These are phyloP conservation scores for Glareola pratincola DNA, from an alignment of 2,113 vertebrate species.

Conservation along the genomic window DNA sequence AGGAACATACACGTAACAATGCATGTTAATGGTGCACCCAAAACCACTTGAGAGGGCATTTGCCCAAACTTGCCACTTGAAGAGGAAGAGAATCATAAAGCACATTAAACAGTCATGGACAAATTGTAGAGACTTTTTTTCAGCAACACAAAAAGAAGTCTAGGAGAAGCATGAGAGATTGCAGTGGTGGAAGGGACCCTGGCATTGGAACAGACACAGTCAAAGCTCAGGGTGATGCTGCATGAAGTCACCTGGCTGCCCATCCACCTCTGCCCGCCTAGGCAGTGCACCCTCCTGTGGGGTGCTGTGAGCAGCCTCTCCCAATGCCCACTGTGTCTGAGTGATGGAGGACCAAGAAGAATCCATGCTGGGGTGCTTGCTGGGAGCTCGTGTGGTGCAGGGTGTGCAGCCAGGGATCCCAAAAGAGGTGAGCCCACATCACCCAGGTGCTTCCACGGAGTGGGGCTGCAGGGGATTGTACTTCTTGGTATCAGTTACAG, in stretches of 20 bases:
- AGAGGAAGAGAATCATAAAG: not conserved
- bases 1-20: rapidly evolving
- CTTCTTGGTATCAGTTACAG: too few relatives aligned
- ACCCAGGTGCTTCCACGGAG: rapidly evolving
- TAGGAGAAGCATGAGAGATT: not conserved
- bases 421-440: rapidly evolving
- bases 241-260: rapidly evolving
- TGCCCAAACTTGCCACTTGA: not conserved
- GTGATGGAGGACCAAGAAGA: rapidly evolving
- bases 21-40: not conserved
- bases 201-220: rapidly evolving
- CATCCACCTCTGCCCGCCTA: rapidly evolving
- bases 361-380: rapidly evolving
- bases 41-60: not conserved
- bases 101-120: not conserved
- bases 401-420: rapidly evolving
- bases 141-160: not conserved
- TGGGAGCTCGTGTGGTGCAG: rapidly evolving
- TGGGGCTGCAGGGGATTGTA: too few relatives aligned
- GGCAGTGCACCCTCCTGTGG: rapidly evolving
- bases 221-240: rapidly evolving
- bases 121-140: not conserved
- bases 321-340: rapidly evolving
- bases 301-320: rapidly evolving
- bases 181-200: not conserved